Base-by-base conservation (phyloP, 2,113 vertebrate genomes). In the Megaleporinus macrocephalus region DNA sequence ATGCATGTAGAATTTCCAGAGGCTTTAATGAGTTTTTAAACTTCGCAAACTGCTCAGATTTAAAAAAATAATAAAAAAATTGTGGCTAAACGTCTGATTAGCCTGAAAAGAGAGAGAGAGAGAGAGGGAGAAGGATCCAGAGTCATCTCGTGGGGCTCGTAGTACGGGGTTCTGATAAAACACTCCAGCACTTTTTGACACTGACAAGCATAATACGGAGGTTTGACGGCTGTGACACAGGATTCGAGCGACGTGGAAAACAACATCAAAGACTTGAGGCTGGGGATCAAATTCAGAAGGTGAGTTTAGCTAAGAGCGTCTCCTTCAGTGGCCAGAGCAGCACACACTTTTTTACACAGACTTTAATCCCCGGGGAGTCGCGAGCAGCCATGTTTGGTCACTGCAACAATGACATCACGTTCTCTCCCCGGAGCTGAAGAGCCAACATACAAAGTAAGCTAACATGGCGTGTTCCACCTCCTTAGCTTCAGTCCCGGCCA, bases 11-110 rank as follows among this genome's bases (percentile, higher is more conserved):
- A 83, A 89, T 91, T 61, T 85, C 77, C 69, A 89, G 85, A 84
- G 83, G 80, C 73, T 90, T 87, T 90, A 88, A 91, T 91, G 89
- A 90, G 87, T 90, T 91, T 84, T 83, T 77, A 84, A 92, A 91
- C 83, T 90, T 92, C 90, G 80, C 86, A 84, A 84, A 85, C 89
- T 87, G 82, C 83, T 62, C 9, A 41, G 74, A 16, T 76, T 71
- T 76, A 20, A n/a, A n/a, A n/a, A n/a, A n/a, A n/a, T n/a, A n/a
- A n/a, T n/a, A n/a, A n/a, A n/a, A n/a, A n/a, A n/a, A n/a, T 61
- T 13, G 70, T 26, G 7, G 65, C n/a, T 16, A 41, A 74, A 59
- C 69, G 73, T 77, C 70, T 61, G 57, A 26, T 61, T 61, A 61
- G 22, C 57, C n/a, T 61, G n/a, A 3, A 61, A 3, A 61, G 12